A percentile compares a stretch with the other conserved stretches of the same genome.
Evolutionary conservation across 2,888 invertebrate genomes (phyloP).

Genomic region (Phalangium opilio): DNA sequence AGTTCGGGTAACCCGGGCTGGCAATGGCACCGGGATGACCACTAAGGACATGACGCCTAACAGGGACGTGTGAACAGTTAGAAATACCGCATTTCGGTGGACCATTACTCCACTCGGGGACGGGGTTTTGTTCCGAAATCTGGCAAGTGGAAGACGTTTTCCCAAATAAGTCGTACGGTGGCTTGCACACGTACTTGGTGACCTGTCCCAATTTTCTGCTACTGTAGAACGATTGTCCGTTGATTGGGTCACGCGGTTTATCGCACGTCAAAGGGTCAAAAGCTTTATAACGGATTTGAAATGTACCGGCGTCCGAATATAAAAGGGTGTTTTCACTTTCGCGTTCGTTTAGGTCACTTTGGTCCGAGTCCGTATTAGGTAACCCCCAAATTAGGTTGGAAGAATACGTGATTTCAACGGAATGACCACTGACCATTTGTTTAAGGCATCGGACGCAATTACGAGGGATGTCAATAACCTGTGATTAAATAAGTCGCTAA

Average conservation of each 20-base stretch:
- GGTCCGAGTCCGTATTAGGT: no score
- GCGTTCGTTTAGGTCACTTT: no score
- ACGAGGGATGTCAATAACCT: conserved; percentile 11
- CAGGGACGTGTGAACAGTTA: conserved; percentile 9
- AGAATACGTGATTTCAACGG: background rate
- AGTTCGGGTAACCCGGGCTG: conserved; percentile 13
- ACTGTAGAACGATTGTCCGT: conserved; percentile 7
- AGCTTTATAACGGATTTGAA: conserved; percentile 15
- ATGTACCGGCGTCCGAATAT: conserved; percentile 9
- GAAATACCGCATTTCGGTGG: conserved; percentile 11
- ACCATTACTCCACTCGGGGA: conserved; percentile 11
- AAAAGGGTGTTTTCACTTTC: background rate
- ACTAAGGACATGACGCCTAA: conserved; percentile 2
- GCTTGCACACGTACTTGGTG: conserved; percentile 12
- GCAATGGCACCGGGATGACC: conserved; percentile 9
- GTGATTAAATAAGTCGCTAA: background rate
- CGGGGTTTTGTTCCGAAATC: conserved; percentile 8
- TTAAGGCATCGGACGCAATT: conserved; percentile 16
- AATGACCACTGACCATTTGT: conserved; percentile 12
- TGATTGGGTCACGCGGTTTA: conserved; percentile 9
- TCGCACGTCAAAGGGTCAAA: conserved; percentile 12
- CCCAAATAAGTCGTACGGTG: conserved; percentile 13
- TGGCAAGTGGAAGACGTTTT: conserved; percentile 7
- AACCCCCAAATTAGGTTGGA: background rate
- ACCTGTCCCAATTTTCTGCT: conserved; percentile 10